Conservation (phyloP, 2,888 invertebrate genomes). For the Ochropleura leucogaster region DNA sequence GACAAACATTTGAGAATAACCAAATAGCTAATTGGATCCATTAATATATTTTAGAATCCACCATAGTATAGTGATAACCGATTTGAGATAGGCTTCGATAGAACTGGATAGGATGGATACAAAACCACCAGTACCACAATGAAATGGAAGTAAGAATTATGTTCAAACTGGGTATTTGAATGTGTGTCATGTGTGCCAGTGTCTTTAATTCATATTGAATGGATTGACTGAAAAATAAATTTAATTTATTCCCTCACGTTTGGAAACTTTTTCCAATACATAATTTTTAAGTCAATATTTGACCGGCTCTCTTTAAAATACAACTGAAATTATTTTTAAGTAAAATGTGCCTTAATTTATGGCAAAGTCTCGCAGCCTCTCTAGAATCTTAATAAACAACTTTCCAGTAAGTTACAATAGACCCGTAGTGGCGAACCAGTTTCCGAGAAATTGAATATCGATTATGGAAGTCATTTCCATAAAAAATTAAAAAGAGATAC, state of each 20-base stretch:
- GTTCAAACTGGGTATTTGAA: not conserved
- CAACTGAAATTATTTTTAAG: not conserved
- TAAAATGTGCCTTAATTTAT: conserved; percentile 22
- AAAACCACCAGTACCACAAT: not conserved
- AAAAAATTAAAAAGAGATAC: conserved; percentile 61
- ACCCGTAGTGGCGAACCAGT: conserved; percentile 27
- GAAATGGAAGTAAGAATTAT: not conserved
- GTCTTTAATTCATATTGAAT: not conserved
- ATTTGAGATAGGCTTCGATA: not conserved
- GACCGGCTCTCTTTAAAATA: not conserved
- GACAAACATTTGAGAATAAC: not conserved
- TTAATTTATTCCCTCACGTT: not conserved
- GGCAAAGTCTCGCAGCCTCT: not conserved
- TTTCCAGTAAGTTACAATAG: conserved; percentile 22
- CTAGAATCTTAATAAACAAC: conserved; percentile 36
- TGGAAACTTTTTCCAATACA: not conserved
- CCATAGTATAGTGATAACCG: not conserved
- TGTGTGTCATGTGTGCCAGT: too few relatives aligned
- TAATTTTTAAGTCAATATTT: not conserved
- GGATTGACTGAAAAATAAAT: not conserved
- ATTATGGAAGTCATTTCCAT: conserved; percentile 63
- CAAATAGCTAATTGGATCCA: not conserved
- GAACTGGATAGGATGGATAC: not conserved
- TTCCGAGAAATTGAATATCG: conserved; percentile 61
- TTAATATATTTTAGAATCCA: not conserved